Evolutionary conservation across 1,140 invertebrate species (phyloP).

Genomic region (Eubasilissa regina): DNA sequence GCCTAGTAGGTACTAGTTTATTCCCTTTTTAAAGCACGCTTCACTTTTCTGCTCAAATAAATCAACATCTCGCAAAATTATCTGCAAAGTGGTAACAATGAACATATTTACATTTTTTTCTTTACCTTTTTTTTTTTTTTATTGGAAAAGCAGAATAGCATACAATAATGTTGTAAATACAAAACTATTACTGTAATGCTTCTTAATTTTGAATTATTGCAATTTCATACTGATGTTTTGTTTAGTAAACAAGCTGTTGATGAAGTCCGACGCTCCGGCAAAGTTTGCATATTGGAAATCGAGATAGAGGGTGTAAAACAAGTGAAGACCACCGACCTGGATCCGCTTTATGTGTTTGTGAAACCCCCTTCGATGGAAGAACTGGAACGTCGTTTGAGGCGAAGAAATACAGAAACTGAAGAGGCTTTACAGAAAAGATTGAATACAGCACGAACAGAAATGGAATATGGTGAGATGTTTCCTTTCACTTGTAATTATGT

Average conservation of each 20-base stretch:
- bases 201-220: no score
- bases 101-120: no score
- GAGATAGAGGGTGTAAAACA: conserved; percentile 97
- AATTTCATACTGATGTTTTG: conserved; percentile 55
- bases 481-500: not conserved
- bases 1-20: no score
- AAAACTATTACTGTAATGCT: no score
- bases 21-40: no score
- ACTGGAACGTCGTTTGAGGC: conserved; percentile 83
- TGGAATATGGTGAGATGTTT: conserved; percentile 82
- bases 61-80: no score
- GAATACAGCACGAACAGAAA: conserved; percentile 81
- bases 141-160: no score
- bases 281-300: conserved; percentile 96
- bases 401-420: conserved; percentile 91
- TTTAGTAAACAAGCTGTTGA: conserved; percentile 90
- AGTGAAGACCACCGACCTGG: conserved; percentile 87
- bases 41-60: no score
- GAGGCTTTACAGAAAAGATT: conserved; percentile 86
- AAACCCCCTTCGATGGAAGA: conserved; percentile 90
- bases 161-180: no score
- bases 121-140: no score
- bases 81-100: no score
- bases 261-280: conserved; percentile 84
- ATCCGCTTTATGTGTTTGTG: conserved; percentile 93